These are phyloP conservation scores for Harpegnathos saltator DNA, from an alignment of 1,140 invertebrate genomes.

Conservation along the genomic window DNA sequence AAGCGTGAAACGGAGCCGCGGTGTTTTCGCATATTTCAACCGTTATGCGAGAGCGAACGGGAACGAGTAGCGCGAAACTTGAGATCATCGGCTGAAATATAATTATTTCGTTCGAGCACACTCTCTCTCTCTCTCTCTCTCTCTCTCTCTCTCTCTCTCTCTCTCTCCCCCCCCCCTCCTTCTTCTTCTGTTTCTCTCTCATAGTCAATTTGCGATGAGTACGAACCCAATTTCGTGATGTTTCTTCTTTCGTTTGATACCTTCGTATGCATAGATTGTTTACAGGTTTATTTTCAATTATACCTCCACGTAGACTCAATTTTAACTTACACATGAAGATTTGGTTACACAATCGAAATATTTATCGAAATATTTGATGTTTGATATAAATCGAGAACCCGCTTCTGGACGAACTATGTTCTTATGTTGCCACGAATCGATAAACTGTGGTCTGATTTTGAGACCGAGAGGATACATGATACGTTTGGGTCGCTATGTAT, in stretches of 20 bases:
- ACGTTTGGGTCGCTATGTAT: not conserved
- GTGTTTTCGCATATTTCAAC: slow-evolving; percentile 59
- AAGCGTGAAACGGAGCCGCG: slow-evolving; percentile 71
- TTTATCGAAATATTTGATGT: not conserved
- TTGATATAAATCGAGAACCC: not conserved
- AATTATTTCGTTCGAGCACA: slow-evolving; percentile 40
- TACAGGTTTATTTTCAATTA: no score
- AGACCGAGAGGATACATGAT: not conserved
- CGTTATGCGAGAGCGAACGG: slow-evolving; percentile 6
- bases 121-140: not conserved
- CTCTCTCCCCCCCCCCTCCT: no score
- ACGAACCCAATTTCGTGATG: no score
- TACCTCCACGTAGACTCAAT: not conserved
- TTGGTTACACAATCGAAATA: not conserved
- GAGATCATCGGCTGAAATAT: slow-evolving; percentile 27
- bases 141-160: no score
- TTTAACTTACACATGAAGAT: not conserved
- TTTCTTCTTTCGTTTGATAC: not conserved
- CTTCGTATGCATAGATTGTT: no score
- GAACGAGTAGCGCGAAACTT: slow-evolving; percentile 32
- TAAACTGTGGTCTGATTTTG: not conserved
- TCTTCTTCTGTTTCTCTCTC: no score
- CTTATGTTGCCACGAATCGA: not conserved
- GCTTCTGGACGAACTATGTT: not conserved
- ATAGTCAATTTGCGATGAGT: no score